Evolutionary conservation across 2,113 vertebrate genomes (phyloP).

Genomic region (Grallaria varia): DNA sequence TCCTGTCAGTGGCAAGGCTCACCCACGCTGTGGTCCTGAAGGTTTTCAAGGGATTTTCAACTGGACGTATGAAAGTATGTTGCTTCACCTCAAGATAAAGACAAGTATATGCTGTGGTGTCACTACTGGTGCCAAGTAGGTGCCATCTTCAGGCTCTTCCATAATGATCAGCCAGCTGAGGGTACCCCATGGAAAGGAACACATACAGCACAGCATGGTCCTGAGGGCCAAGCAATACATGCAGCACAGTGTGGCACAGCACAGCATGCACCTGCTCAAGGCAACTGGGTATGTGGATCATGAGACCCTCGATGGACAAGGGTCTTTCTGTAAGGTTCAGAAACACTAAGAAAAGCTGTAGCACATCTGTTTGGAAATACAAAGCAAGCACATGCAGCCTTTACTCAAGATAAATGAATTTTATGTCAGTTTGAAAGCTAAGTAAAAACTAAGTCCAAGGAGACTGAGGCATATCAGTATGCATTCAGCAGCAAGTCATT

Average conservation of each 20-base stretch:
- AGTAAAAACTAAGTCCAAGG: not conserved
- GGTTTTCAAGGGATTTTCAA: not conserved
- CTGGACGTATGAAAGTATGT: not conserved
- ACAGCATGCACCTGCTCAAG: not conserved
- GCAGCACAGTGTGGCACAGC: not conserved
- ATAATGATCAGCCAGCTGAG: not conserved
- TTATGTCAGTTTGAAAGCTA: not conserved
- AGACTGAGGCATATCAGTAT: not conserved
- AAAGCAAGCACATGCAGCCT: not conserved
- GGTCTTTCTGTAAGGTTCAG: not conserved
- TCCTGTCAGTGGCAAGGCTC: accelerated
- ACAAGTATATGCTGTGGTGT: accelerated
- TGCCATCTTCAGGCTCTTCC: not conserved
- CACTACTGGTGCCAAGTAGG: not conserved
- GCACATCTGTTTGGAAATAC: not conserved
- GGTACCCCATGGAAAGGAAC: not conserved
- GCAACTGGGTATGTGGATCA: not conserved
- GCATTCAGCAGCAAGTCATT: not conserved
- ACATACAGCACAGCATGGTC: not conserved
- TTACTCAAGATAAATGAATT: not conserved
- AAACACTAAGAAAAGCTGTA: not conserved
- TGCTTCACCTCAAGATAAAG: not conserved
- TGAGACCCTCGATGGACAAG: accelerated
- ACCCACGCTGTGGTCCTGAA: not conserved
- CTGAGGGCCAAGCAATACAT: not conserved